Evolutionary conservation across 2,888 invertebrate species (phyloP), one percentile per base, ranked within the genome.

Genomic region (Hedychridium roseum): DNA sequence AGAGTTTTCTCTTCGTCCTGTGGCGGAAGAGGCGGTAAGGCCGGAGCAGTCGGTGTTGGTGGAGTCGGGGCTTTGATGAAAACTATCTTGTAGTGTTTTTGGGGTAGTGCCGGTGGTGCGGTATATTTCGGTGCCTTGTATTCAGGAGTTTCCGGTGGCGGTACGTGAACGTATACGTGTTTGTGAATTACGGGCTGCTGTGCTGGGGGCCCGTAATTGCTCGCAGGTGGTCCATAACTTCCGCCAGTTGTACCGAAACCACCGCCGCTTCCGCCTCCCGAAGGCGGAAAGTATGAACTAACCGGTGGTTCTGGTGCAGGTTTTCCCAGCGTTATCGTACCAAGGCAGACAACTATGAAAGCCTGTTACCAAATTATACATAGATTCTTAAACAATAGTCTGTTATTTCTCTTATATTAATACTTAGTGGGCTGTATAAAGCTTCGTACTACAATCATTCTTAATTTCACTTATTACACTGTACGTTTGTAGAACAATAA

Each of bases 141-240:
- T 70, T 92, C 92, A 20, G 88, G 89, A 2, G 80, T 78, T 79
- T 93, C 92, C 68, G 92, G 92, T 45, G 92, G 93, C 37, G 93
- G 92, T 12, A 93, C 92, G 79, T 93, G 93, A 12, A 94, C 92
- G 81, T 93, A 94, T 9, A 94, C 92, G 76, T 93, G 93, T 75
- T 94, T 94, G 80, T 93, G 93, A 40, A 93, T 86, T 28, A 91
- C 88, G 49, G 87, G 87, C 69, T 87, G 88, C 64, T 85, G 85
- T 2, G 86, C 84, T 1, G 87, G 88, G 1, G 82, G 81, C 6
- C 82, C 82, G 55, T 80, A 81, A 17, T 73, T 70, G 4, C 70
- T 50, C 0, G 64, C 56, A 27, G 59, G 54, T 4, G 54, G 60
- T 2, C 69, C 68, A n/a, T 70, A 66, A 27, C 58, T 60, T 15